Evolutionary conservation across 2,888 invertebrate genomes (phyloP).

Genomic region (Campaea margaritaria): DNA sequence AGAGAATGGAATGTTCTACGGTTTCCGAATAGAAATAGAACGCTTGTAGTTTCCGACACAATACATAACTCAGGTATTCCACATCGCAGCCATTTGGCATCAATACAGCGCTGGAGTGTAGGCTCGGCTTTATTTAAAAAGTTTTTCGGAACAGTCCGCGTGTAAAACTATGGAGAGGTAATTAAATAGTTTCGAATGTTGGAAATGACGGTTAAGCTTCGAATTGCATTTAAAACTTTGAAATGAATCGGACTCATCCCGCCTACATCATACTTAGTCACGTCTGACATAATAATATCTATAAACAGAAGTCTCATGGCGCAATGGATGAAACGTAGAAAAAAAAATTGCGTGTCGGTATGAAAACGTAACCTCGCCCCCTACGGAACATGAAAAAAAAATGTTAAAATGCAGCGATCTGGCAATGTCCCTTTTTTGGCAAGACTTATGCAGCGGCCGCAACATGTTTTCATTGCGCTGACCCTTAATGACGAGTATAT

Average conservation of each 20-base stretch:
- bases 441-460: too few species aligned
- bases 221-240: not conserved
- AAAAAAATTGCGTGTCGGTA: too few species aligned
- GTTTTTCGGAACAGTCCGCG: conserved; percentile 8
- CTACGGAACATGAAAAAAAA: too few species aligned
- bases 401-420: too few species aligned
- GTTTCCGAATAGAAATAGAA: conserved; percentile 53
- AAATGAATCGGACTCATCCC: not conserved
- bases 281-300: too few species aligned
- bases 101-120: conserved; percentile 36
- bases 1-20: conserved; percentile 52
- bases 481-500: too few species aligned
- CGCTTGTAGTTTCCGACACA: conserved; percentile 43
- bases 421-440: too few species aligned
- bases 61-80: conserved; percentile 46
- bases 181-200: not conserved
- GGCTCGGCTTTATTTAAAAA: conserved; percentile 27
- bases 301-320: too few species aligned
- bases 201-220: not conserved
- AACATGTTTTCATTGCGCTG: too few species aligned
- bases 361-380: too few species aligned
- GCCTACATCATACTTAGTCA: too few species aligned
- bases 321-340: too few species aligned
- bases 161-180: not conserved
- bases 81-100: conserved; percentile 44